Conservation (phyloP, 2,888 invertebrate species). For the Brachyptera risi region DNA sequence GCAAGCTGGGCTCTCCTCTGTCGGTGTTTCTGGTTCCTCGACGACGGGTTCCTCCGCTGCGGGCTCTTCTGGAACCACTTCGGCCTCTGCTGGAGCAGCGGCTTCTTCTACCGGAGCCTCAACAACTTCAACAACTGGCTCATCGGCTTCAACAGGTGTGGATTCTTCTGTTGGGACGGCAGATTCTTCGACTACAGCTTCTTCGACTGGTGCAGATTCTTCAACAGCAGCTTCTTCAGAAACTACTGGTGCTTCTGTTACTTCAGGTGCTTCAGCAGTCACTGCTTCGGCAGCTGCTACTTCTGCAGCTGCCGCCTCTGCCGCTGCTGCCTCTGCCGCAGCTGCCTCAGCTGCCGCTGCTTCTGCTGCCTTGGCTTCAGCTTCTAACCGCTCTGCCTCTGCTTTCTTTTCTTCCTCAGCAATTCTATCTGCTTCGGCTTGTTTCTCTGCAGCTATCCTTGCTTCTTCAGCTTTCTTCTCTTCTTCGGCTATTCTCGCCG, state of each 20-base stretch:
- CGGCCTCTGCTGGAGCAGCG: not conserved
- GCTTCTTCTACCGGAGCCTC: not conserved
- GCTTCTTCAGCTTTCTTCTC: constrained; percentile 53
- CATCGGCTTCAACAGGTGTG: constrained; percentile 1
- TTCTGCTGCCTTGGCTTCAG: constrained; percentile 33
- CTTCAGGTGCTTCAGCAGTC: not conserved
- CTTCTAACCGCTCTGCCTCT: constrained; percentile 46
- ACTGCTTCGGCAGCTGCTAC: constrained; percentile 31
- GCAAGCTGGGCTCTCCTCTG: not conserved
- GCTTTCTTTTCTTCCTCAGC: constrained; percentile 54
- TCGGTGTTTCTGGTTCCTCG: constrained; percentile 3
- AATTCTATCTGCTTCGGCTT: constrained; percentile 23
- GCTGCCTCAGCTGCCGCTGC: constrained; percentile 31
- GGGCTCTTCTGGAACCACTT: too few species aligned
- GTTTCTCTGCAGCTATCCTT: constrained; percentile 49
- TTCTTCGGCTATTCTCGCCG: constrained; percentile 28
- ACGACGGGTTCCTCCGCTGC: constrained; percentile 4
- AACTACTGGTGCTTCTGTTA: not conserved
- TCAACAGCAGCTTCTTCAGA: not conserved
- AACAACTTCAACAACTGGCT: not conserved
- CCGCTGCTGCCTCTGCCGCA: constrained; percentile 31
- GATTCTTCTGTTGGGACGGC: not conserved
- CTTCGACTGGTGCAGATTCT: not conserved
- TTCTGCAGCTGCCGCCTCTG: constrained; percentile 34
- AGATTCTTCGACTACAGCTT: not conserved